Evolutionary conservation across 2,888 invertebrate genomes (phyloP).

Genomic region (Tinea semifulvella): DNA sequence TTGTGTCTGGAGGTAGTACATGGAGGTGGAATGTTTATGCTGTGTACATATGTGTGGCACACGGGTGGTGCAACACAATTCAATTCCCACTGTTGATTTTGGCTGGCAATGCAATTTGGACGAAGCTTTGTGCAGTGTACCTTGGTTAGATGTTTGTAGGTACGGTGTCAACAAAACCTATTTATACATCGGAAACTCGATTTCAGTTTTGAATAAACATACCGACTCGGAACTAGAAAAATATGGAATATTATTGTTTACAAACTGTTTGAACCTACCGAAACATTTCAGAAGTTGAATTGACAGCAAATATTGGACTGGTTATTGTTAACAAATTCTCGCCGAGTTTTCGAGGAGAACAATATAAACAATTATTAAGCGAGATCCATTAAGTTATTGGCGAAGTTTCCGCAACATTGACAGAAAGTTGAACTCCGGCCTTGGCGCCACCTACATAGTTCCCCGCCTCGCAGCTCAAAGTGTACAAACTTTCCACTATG

Average conservation of each 20-base stretch:
- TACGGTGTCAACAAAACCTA: conserved; percentile 4
- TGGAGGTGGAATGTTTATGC: not conserved
- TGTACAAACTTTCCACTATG: conserved; percentile 42
- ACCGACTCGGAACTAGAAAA: too few species aligned
- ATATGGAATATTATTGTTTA: too few species aligned
- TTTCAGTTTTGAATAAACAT: too few species aligned
- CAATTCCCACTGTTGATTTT: conserved; percentile 15
- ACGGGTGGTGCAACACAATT: conserved; percentile 12
- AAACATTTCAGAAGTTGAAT: too few species aligned
- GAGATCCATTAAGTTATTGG: conserved; percentile 9
- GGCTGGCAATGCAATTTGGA: conserved; percentile 13
- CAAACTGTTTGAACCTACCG: too few species aligned
- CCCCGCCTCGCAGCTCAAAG: conserved; percentile 27
- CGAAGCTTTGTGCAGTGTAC: conserved; percentile 9
- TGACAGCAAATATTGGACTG: too few species aligned
- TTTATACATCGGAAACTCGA: not conserved
- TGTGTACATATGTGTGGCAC: not conserved
- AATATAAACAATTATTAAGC: conserved; percentile 8
- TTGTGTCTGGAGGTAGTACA: not conserved
- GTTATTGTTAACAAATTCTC: not conserved
- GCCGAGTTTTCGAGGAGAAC: not conserved
- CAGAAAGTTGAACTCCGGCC: conserved; percentile 9
- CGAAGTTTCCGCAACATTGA: conserved; percentile 4
- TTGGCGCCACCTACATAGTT: not conserved
- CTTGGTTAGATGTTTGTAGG: not conserved